A percentile compares a stretch with the other conserved stretches of the same genome.
phyloP scores from a whole-genome alignment of 2,888 invertebrate species.

The Ferrisia virgata region DNA sequence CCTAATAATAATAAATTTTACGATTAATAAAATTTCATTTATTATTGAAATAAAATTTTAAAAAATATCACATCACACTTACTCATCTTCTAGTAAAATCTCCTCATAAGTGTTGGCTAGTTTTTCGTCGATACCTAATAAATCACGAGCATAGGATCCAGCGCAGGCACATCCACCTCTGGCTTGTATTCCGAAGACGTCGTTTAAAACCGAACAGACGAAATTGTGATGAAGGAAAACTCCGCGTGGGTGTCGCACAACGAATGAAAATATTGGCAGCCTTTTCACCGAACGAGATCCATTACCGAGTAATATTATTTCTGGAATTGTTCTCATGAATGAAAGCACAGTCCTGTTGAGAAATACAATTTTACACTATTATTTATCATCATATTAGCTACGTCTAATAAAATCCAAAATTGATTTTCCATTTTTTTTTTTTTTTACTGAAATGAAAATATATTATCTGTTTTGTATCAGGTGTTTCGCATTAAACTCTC shows the following conservation, averaged over 20 bases:
- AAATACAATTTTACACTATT: conserved; percentile 39
- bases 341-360: conserved; percentile 70
- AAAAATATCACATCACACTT: conserved; percentile 45
- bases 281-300: conserved; percentile 64
- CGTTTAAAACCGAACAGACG: conserved; percentile 80
- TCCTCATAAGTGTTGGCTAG: conserved; percentile 73
- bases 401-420: background rate
- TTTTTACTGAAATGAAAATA: no score
- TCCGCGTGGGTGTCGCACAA: conserved; percentile 76
- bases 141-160: conserved; percentile 77
- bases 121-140: conserved; percentile 77
- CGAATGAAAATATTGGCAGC: conserved; percentile 80
- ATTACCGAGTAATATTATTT: conserved; percentile 74
- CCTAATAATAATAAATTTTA: conserved; percentile 49
- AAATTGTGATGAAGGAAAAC: conserved; percentile 85
- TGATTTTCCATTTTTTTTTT: no score
- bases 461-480: no score
- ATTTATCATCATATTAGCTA: background rate
- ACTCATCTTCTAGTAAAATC: conserved; percentile 64
- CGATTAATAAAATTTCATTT: no score
- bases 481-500: no score
- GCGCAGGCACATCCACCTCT: conserved; percentile 78
- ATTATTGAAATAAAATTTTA: no score
- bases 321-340: conserved; percentile 75
- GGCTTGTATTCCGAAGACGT: conserved; percentile 87